Base-by-base conservation (phyloP, 2,888 invertebrate genomes). In the Tiliacea aurago region DNA sequence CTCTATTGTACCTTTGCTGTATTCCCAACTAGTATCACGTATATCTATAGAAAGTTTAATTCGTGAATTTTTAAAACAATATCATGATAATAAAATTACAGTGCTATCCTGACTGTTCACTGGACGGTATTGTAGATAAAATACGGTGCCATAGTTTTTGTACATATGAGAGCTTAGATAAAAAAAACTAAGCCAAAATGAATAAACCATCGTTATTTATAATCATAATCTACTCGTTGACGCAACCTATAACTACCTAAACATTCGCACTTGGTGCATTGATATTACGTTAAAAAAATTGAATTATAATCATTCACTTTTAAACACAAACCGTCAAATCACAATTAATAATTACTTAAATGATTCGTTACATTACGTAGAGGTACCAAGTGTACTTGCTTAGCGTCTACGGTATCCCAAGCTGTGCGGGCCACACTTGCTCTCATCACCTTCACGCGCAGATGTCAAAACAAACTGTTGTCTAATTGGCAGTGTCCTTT, bases 81-180 rank as follows among this genome's bases (percentile, higher is more conserved):
- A 86, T 88, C 84, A 89, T 89, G 88, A 87, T 86, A 84, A 87
- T 89, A 89, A 86, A 85, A 86, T 89, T 84, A 90, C 82, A 87
- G 88, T 89, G 83, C 70, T 61, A 76, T 76, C 59, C 72, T 83
- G 83, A 77, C 87, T 91, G 90, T 91, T 94, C 93, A 95, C 95
- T 96, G 95, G 95, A 96, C 95, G 95, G 95, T 95, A 92, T 95
- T 91, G 91, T 88, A 93, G 90, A 94, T 90, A 93, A 93, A 91
- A 91, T 88, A 90, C 91, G 91, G 93, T 94, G 94, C 91, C 89
- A 87, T 89, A 86, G 88, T 88, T 87, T 73, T 88, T 89, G 87
- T 88, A 90, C 86, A 89, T 87, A 88, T 73, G 87, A 91, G 87
- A 90, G 87, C 89, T 82, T 87, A 90, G 90, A 87, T 89, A 89